phyloP scores from a whole-genome alignment of 2,888 invertebrate genomes.

The Pardosa pseudoannulata region DNA sequence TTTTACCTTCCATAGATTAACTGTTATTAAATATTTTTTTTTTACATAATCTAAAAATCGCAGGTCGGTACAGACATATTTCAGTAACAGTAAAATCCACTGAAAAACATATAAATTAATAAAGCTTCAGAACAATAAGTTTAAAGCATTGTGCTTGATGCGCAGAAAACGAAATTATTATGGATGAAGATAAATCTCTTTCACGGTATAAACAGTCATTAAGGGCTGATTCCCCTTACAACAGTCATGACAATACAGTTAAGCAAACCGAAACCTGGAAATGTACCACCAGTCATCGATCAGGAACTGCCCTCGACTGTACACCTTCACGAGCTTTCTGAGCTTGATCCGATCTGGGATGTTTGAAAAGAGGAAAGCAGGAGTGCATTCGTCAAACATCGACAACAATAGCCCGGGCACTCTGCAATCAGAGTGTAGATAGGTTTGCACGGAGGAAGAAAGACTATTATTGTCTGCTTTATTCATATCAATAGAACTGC shows the following conservation, averaged over 20 bases:
- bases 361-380: neutral
- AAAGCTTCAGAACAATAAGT: no score
- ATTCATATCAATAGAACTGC: neutral
- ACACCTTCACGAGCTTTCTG: neutral
- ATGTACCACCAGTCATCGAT: neutral
- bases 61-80: no score
- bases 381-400: neutral
- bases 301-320: neutral
- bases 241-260: neutral
- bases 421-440: neutral
- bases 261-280: neutral
- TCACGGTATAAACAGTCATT: no score
- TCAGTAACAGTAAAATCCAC: no score
- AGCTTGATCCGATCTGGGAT: neutral
- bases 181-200: no score
- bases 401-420: neutral
- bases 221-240: no score
- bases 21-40: no score
- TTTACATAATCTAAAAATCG: no score
- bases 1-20: no score
- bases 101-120: no score
- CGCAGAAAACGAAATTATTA: no score
- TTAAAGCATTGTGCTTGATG: no score
- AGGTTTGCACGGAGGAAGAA: neutral
- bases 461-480: neutral